Conservation (phyloP, 2,888 invertebrate species). For the Dicyrtomina minuta region DNA sequence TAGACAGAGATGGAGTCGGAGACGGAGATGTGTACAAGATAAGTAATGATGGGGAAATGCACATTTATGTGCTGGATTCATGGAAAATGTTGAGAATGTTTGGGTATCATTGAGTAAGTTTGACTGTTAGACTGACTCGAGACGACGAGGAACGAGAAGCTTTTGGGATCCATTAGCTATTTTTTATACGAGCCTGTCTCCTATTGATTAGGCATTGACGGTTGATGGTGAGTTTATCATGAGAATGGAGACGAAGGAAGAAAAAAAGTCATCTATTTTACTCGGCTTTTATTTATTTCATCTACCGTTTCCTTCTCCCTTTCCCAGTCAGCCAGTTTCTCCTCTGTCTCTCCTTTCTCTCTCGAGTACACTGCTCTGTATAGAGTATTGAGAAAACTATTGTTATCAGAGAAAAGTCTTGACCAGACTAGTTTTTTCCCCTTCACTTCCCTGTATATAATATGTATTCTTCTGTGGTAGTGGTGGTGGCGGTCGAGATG, state of each 20-base stretch:
- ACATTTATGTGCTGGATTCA: conserved; percentile 7
- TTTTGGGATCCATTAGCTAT: conserved; percentile 28
- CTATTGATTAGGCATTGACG: conserved; percentile 30
- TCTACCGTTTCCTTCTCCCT: conserved; percentile 11
- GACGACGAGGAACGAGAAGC: conserved; percentile 6
- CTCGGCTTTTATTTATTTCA: conserved; percentile 30
- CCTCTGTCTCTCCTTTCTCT: conserved; percentile 13
- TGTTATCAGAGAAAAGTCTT: conserved; percentile 7
- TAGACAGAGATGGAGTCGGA: not conserved
- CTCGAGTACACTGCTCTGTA: not conserved
- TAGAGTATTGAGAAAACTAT: not conserved
- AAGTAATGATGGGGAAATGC: not conserved
- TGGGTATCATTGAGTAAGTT: conserved; percentile 14
- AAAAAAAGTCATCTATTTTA: conserved; percentile 33
- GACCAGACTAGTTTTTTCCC: conserved; percentile 11
- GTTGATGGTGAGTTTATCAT: conserved; percentile 28
- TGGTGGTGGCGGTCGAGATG: too few species aligned
- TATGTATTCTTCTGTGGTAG: not conserved
- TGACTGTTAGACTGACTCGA: not conserved
- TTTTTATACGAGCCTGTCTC: conserved; percentile 29
- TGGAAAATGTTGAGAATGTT: not conserved
- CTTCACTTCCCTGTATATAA: not conserved
- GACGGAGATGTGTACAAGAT: not conserved
- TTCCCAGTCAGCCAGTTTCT: not conserved
- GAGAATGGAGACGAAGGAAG: conserved; percentile 31